phyloP scores from a whole-genome alignment of 30 jellyfish, hydroid and myxozoan genomes.

The Aurelia coerulea region DNA sequence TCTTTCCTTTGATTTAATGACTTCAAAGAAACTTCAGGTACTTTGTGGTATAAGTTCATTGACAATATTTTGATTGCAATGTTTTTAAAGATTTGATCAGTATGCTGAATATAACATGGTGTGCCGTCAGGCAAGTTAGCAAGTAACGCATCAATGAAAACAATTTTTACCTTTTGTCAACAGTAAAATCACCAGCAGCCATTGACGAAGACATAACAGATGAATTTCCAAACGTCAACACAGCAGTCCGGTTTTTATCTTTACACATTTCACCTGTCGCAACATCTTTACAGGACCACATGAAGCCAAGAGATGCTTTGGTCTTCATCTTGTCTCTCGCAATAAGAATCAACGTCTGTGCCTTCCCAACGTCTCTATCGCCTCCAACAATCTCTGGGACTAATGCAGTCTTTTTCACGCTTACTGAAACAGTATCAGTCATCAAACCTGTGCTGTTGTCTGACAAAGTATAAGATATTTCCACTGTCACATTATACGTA shows the following conservation, averaged over 20 bases:
- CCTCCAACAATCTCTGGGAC: conserved; percentile 63
- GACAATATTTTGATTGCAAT: too few species aligned
- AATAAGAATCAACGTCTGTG: conserved; percentile 28
- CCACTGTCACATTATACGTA: conserved; percentile 13
- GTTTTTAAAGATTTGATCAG: too few species aligned
- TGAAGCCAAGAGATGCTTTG: not conserved
- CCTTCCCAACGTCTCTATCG: conserved; percentile 44
- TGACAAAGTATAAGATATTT: not conserved
- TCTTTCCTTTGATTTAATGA: too few species aligned
- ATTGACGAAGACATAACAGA: conserved; percentile 11
- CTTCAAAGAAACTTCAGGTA: too few species aligned
- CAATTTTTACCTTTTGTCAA: conserved; percentile 31
- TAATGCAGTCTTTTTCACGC: conserved; percentile 10
- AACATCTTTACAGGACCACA: conserved; percentile 52
- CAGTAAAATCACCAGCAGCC: conserved; percentile 35
- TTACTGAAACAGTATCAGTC: conserved; percentile 11
- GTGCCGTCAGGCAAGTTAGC: too few species aligned
- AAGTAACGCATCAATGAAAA: too few species aligned
- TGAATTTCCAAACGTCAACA: conserved; percentile 20
- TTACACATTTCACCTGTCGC: conserved; percentile 20
- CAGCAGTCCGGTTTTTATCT: not conserved
- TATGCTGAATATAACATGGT: too few species aligned
- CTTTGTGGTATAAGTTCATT: too few species aligned
- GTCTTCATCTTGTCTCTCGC: conserved; percentile 10
- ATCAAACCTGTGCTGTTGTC: conserved; percentile 30